Percentiles rank a stretch among this genome's conserved stretches.
Evolutionary conservation across 2,888 invertebrate species (phyloP).

Genomic region (Xylocampa areola): DNA sequence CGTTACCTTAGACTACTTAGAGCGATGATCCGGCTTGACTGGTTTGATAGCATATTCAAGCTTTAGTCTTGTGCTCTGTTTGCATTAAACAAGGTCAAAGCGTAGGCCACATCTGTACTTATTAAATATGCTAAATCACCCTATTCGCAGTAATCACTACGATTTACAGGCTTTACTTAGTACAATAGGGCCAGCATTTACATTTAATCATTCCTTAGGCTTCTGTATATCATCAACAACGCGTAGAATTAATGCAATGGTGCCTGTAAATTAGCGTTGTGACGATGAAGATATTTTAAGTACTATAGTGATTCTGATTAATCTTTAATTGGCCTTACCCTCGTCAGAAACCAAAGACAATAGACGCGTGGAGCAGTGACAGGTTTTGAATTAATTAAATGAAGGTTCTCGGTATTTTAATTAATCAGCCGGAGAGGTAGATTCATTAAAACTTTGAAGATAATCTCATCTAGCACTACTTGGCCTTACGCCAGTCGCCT

Average conservation of each 20-base stretch:
- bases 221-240: neutral
- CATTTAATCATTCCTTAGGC: conserved; percentile 9
- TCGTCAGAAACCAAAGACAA: conserved; percentile 3
- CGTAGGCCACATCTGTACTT: neutral
- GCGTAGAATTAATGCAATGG: too few species aligned
- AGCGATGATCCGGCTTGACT: too few species aligned
- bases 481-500: conserved; percentile 21
- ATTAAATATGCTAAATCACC: conserved; percentile 14
- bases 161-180: neutral
- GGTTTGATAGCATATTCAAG: too few species aligned
- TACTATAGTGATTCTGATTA: too few species aligned
- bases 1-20: too few species aligned
- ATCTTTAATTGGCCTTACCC: conserved; percentile 7
- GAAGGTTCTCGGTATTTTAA: conserved; percentile 3
- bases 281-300: too few species aligned
- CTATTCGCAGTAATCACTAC: conserved; percentile 8
- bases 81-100: conserved; percentile 14
- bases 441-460: conserved; percentile 23
- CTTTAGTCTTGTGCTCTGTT: too few species aligned
- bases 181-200: neutral
- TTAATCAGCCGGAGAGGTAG: conserved; percentile 18
- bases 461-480: conserved; percentile 16
- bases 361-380: neutral
- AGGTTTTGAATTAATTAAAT: conserved; percentile 17
- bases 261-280: too few species aligned